A percentile compares a stretch with the other conserved stretches of the same genome.
Evolutionary conservation across 1,140 invertebrate genomes (phyloP).

Genomic region (Rhyzopertha dominica): DNA sequence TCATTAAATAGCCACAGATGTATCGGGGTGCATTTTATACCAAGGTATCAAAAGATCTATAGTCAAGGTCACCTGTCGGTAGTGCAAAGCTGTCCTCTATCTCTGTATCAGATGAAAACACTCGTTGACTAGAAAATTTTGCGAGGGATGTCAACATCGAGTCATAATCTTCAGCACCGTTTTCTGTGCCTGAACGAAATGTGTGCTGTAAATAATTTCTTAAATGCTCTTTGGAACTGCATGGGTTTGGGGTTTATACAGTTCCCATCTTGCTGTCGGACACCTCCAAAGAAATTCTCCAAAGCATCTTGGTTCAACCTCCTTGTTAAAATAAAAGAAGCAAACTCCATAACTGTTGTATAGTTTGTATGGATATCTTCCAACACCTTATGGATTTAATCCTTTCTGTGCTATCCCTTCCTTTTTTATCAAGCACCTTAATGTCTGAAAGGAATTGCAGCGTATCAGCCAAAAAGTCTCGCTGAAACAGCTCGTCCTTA

Average conservation of each 20-base stretch:
- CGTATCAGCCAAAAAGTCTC: not conserved
- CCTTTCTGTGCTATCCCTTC: slow-evolving; percentile 11
- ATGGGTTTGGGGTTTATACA: slow-evolving; percentile 13
- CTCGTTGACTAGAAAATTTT: not conserved
- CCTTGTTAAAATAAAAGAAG: slow-evolving; percentile 8
- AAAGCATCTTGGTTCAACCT: slow-evolving; percentile 12
- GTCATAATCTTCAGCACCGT: slow-evolving; percentile 8
- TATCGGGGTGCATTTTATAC: not conserved
- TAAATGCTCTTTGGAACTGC: slow-evolving; percentile 14
- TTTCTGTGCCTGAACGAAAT: slow-evolving; percentile 2
- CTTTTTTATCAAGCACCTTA: slow-evolving; percentile 8
- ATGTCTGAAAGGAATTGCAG: not conserved
- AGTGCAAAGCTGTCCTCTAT: not conserved
- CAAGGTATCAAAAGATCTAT: not conserved
- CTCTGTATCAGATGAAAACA: not conserved
- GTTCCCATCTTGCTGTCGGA: slow-evolving; percentile 12
- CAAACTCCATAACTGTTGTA: slow-evolving; percentile 11
- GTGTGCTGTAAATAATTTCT: slow-evolving; percentile 13
- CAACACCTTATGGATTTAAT: slow-evolving; percentile 14
- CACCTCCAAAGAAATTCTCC: slow-evolving; percentile 13
- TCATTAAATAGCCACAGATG: slow-evolving; percentile 8
- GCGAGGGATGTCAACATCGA: not conserved
- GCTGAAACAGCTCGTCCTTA: slow-evolving; percentile 2
- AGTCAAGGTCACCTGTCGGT: too few relatives aligned
- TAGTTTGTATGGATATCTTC: slow-evolving; percentile 8